Conservation (phyloP, 2,113 vertebrate species). For the Corythaixoides concolor region DNA sequence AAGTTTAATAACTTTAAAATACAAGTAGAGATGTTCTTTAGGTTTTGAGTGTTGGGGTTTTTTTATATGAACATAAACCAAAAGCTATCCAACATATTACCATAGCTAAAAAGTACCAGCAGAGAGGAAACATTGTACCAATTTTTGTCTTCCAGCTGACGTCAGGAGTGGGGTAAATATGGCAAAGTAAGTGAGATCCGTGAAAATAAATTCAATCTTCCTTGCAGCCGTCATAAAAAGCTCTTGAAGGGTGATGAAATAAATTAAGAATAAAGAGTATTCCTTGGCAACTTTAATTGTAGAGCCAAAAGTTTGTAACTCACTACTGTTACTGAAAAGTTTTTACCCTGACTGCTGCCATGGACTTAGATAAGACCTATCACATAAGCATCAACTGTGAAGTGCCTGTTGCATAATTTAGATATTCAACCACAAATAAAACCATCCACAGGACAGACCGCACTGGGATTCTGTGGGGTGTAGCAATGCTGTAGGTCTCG, state of each 20-base stretch:
- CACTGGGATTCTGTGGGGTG: neutral
- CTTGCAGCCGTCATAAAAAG: neutral
- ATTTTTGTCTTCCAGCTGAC: neutral
- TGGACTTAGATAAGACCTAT: neutral
- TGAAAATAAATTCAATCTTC: neutral
- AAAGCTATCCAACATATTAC: neutral
- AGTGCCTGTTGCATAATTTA: neutral
- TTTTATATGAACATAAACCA: neutral
- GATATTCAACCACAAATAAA: neutral
- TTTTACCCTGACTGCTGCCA: neutral
- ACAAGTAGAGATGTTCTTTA: neutral
- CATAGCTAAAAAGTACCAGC: neutral
- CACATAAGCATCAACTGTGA: neutral
- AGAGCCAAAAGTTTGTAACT: neutral
- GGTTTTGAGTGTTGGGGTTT: fast-evolving
- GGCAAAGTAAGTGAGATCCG: neutral
- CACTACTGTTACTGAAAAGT: neutral
- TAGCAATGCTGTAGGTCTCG: neutral
- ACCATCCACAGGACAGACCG: neutral
- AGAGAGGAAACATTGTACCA: neutral
- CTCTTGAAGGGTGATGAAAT: neutral
- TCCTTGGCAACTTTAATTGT: neutral
- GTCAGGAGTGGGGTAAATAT: neutral
- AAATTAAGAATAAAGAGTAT: neutral
- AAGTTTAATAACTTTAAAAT: neutral